Evolutionary conservation across 92 coral and sea anemone species (phyloP), one percentile per base, ranked within the genome.

Genomic region (Parazoanthus darwini): DNA sequence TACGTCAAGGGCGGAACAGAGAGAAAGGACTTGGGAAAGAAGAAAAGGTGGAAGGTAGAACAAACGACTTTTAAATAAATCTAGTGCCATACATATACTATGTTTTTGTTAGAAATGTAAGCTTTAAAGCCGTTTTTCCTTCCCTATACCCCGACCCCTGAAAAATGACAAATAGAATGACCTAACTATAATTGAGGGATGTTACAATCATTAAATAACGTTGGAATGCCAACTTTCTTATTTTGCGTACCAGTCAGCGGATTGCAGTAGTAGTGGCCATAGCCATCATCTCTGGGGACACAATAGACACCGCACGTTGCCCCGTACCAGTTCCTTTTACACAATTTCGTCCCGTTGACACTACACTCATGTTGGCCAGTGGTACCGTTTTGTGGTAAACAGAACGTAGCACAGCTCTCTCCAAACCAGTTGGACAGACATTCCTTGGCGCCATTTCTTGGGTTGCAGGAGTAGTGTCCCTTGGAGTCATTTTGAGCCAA

Each of bases 391-490:
- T 58, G 88, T 20, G 78, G 36, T 46, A 79, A 42, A 75, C 98
- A 95, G 77, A 83, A 89, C 36, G 77, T 91, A 15, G 85, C 88
- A 66, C 98, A 95, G 80, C 91, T 85, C n/a, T 92, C 88, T 20
- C 95, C 98, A 86, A 84, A 94, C 98, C 98, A 96, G 88, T 96
- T 74, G 9, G 85, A 50, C 3, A 89, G 63, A 83, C 98, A 95
- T 43, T 86, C 91, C 39, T 90, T 95, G 11, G 94, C 86, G 54
- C 98, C 98, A 48, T 85, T 86, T 11, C 44, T 54, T 16, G 65
- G 74, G 58, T 92, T 80, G 76, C 98, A 95, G 33, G 46, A 82
- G 75, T 89, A 93, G 89, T 91, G 92, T 13, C 94, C 94, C 29
- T 20, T 38, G 1, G 95, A 80, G 5, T 82, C 91, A 42, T 94